A percentile compares a stretch with the other conserved stretches of the same genome.
phyloP scores from a whole-genome alignment of 2,888 invertebrate species.

The Xestia ashworthii region DNA sequence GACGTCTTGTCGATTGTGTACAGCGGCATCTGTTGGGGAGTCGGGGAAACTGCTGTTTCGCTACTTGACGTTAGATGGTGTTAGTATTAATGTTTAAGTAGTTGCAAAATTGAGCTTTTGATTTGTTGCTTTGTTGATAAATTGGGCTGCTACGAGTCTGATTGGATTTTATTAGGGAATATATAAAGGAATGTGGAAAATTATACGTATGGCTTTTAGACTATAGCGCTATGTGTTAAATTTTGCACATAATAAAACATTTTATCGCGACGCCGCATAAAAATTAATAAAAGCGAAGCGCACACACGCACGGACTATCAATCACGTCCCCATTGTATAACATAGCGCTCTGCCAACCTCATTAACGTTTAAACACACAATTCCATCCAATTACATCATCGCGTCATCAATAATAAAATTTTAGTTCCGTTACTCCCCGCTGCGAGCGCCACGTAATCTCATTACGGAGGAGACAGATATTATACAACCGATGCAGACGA shows the following conservation, averaged over 20 bases:
- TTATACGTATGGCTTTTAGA: too few relatives aligned
- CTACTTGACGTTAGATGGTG: constrained; percentile 74
- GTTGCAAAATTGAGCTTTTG: constrained; percentile 35
- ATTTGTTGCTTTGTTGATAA: constrained; percentile 20
- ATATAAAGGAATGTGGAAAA: background rate
- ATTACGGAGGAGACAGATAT: constrained; percentile 69
- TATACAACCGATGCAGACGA: constrained; percentile 60
- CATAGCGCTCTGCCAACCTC: constrained; percentile 61
- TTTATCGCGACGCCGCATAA: background rate
- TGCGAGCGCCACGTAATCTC: constrained; percentile 68
- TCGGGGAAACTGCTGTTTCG: constrained; percentile 52
- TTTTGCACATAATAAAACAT: background rate
- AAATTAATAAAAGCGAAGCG: constrained; percentile 40
- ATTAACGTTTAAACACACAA: constrained; percentile 64
- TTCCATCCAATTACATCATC: constrained; percentile 65
- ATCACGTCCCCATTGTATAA: constrained; percentile 62
- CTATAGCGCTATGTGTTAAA: background rate
- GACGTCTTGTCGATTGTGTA: constrained; percentile 76
- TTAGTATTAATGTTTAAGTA: constrained; percentile 46
- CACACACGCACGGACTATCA: constrained; percentile 52
- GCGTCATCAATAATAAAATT: constrained; percentile 66
- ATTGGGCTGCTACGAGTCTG: background rate
- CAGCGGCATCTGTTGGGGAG: constrained; percentile 78
- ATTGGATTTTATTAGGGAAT: background rate
- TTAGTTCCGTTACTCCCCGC: constrained; percentile 68